Base-by-base conservation (phyloP, 2,888 invertebrate genomes). In the Allophyes oxyacanthae region DNA sequence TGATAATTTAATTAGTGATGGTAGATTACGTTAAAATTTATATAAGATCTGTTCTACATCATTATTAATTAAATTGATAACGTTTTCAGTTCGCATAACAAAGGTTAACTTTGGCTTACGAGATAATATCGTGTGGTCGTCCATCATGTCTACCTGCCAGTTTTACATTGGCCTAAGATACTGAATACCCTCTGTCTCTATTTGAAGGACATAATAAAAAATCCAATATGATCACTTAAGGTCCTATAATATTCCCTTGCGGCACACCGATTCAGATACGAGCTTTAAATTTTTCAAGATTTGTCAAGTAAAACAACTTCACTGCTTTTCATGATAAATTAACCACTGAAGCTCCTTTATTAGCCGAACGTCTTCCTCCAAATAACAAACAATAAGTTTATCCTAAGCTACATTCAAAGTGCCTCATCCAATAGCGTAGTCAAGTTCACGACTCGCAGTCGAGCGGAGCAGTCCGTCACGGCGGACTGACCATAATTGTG, bases 391-490 rank as follows among this genome's bases (percentile, higher is more conserved):
- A 2, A 6, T 1, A 8, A 44, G n/a, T 32, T 50, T 4, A 34
- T n/a, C n/a, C n/a, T 6, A 30, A 52, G 6, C 36, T 53, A 38
- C 11, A 45, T 30, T 58, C 40, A 43, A 66, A 64, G 30, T 81
- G 57, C 79, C 80, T 67, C 62, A 70, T 83, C 78, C 77, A 75
- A 70, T 67, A 57, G 41, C 59, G 55, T 73, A 75, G 62, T 53
- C 58, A 51, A 59, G 73, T 74, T 75, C 75, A 72, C 75, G 77
- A 74, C 73, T 78, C 71, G 64, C 68, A 74, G 86, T 78, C 75
- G 83, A 85, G 64, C 82, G 79, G 80, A 86, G 82, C 88, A 85
- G 77, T 64, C 74, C 87, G 89, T 89, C 86, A 90, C 85, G 88
- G 78, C 78, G 81, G 77, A 81, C 85, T 86, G 88, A 60, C 79